These are phyloP conservation scores for Pantala flavescens DNA, from an alignment of 1,140 invertebrate species.

Conservation along the genomic window DNA sequence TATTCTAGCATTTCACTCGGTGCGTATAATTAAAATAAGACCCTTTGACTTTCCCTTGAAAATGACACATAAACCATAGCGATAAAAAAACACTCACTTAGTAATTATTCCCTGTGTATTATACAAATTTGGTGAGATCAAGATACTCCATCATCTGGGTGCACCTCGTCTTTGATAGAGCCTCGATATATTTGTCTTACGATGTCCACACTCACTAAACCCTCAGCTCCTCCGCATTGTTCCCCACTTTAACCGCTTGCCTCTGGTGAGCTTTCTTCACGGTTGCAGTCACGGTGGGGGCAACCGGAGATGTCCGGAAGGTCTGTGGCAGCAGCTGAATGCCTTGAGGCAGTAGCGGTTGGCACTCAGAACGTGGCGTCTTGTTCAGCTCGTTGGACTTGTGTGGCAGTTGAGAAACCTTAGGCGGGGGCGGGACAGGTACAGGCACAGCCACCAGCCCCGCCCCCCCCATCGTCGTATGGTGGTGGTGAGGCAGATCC, in stretches of 20 bases:
- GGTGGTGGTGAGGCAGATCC: slow-evolving; percentile 38
- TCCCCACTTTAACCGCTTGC: neutral
- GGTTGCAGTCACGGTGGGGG: slow-evolving; percentile 22
- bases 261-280: slow-evolving; percentile 11
- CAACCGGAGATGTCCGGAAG: slow-evolving; percentile 23
- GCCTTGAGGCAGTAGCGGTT: slow-evolving; percentile 25
- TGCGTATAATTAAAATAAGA: neutral
- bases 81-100: slow-evolving; percentile 1
- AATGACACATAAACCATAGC: neutral
- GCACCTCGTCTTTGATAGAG: neutral
- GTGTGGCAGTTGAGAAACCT: slow-evolving; percentile 8
- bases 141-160: neutral
- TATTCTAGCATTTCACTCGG: neutral
- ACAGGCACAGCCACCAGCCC: slow-evolving; percentile 30
- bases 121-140: neutral
- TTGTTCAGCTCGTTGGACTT: neutral
- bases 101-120: neutral
- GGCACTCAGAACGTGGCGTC: slow-evolving; percentile 20
- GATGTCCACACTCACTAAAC: neutral
- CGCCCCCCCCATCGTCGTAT: slow-evolving; percentile 35
- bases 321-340: slow-evolving; percentile 23
- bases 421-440: slow-evolving; percentile 11
- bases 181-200: neutral
- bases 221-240: neutral
- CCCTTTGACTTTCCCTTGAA: neutral